Evolutionary conservation across 1,140 invertebrate species (phyloP), one percentile per base, ranked within the genome.

Genomic region (Hylaeus volcanicus): DNA sequence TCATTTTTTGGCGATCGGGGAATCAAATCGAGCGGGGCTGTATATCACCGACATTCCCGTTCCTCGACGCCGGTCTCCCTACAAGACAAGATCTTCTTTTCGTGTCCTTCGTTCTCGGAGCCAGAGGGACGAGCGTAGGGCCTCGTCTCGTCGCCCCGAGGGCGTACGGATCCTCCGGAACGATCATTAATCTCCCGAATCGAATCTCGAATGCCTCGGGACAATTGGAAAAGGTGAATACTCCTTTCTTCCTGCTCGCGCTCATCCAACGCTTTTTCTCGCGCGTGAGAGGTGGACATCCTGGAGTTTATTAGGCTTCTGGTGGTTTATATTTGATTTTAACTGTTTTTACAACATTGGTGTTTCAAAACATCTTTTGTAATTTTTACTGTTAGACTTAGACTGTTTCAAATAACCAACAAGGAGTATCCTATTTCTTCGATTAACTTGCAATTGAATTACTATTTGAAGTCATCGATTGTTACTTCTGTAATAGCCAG

Each of bases 131-230:
- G 84, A 15, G 80, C n/a, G 69, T 15, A n/a, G 26, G 37, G 15
- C 53, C 78, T 48, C 70, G 55, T 75, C 80, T 79, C 75, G 68
- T 82, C 55, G 75, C 84, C 77, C 83, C 71, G 64, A 56, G 83
- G 74, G 66, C 85, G 64, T 68, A 55, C 75, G 72, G 85, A 87
- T 84, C 79, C 85, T 69, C 37, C 55, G 78, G 71, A 9, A 68
- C 79, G 79, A 87, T 87, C 86, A 84, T 87, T 87, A 87, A 87
- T 87, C 86, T 87, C 82, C 66, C 79, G 85, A 87, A 87, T 87
- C 86, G 86, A 87, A 87, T 87, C 85, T 87, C 85, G 78, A 87
- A 85, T 78, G 86, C 82, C 85, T 84, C 82, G 73, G 75, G 86
- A 86, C 82, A 79, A 87, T 84, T 85, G 86, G 86, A 68, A 87